Evolutionary conservation across 2,113 vertebrate genomes (phyloP), one percentile per base, ranked within the genome.

Genomic region (Mellivora capensis): DNA sequence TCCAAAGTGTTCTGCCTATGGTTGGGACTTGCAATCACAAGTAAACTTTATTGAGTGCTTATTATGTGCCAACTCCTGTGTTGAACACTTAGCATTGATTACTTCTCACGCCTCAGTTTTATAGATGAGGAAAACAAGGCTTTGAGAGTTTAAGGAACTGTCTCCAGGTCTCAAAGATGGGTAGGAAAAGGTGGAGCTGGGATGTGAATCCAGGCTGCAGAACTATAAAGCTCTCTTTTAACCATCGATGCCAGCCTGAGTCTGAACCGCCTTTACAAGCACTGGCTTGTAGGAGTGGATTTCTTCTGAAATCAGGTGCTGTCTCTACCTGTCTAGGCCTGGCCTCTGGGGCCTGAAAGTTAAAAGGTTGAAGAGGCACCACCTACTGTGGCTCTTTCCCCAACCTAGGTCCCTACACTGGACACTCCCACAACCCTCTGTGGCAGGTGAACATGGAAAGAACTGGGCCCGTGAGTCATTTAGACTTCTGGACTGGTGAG

Each of bases 91-190:
- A 79, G 9, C 37, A 64, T 14, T 77, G 15, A 85, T 61, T 87
- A 64, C 61, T 94, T 95, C 44, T 89, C 37, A 90, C 7, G 18
- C 83, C 84, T n/a, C 0, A 0, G 4, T 88, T 80, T 83, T 88
- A 76, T 13, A 88, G 79, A 64, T 34, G 47, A 91, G 64, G 59
- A 81, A 91, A 54, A 85, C 61, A 47, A 93, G 27, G 57, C 5
- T 59, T 84, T 59, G 21, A 47, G 96, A 94, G 42, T n/a, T 80
- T 83, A 94, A 83, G n/a, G 29, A 94, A 96, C 49, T 86, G 29
- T 81, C 79, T 93, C 67, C 71, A 27, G n/a, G 37, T 94, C 44
- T 79, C 54, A 87, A 47, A 37, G 52, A 72, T 87, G 34, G 57
- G 47, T 42, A 79, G 47, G 67, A 79, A 86, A 85, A 90, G 2